Evolutionary conservation across 2,113 vertebrate species (phyloP).

Genomic region (Charadrius vociferus): DNA sequence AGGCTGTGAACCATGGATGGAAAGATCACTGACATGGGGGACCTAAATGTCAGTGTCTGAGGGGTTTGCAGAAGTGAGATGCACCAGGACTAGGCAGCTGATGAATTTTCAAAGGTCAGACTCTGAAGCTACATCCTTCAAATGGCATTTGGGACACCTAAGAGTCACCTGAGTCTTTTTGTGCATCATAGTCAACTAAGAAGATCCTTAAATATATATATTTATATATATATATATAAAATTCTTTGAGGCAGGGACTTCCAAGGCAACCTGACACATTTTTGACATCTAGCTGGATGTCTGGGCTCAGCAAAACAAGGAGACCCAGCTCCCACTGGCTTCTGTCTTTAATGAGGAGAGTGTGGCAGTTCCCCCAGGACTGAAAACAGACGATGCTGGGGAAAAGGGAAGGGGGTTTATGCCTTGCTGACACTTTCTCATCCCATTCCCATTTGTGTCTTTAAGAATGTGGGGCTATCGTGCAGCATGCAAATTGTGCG

Average conservation of each 20-base stretch:
- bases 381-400: background rate
- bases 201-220: background rate
- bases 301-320: background rate
- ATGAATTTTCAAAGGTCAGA: background rate
- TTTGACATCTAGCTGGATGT: background rate
- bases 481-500: background rate
- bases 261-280: background rate
- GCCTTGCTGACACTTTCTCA: background rate
- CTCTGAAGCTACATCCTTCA: background rate
- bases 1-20: background rate
- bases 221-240: background rate
- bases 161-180: background rate
- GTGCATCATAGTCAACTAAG: background rate
- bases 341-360: background rate
- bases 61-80: background rate
- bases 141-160: background rate
- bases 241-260: background rate
- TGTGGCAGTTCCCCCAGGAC: background rate
- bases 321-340: background rate
- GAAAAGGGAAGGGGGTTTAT: background rate
- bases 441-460: background rate
- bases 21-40: background rate
- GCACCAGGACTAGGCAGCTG: background rate
- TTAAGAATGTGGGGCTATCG: background rate
- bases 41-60: background rate